These are phyloP conservation scores for Apamea sordens DNA, from an alignment of 2,888 invertebrate species.

Conservation along the genomic window DNA sequence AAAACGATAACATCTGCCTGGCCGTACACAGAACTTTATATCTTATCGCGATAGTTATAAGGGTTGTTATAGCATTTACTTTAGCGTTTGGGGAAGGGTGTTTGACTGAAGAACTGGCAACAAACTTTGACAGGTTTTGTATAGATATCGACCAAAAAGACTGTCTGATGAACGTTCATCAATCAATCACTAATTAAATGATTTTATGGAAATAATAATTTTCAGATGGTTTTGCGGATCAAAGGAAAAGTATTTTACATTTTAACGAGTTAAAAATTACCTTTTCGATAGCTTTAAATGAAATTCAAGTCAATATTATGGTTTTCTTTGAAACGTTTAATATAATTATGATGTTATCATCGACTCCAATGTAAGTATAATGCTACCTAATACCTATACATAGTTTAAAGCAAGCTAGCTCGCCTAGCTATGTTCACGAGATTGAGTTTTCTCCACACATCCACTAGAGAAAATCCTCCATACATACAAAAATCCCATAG, in stretches of 20 bases:
- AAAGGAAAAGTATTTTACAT: constrained; percentile 44
- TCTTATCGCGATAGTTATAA: accelerated
- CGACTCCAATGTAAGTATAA: neutral
- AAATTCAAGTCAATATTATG: neutral
- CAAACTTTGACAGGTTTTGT: constrained; percentile 75
- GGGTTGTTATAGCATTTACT: constrained; percentile 8
- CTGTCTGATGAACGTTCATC: constrained; percentile 72
- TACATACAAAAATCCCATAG: neutral
- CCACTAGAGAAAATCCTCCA: too few species aligned
- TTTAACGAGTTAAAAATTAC: constrained; percentile 48
- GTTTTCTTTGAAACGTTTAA: neutral
- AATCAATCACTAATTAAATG: constrained; percentile 71
- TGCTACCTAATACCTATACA: too few species aligned
- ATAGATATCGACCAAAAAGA: constrained; percentile 67
- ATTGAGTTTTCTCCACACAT: too few species aligned
- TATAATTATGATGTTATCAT: neutral
- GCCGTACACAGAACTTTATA: constrained; percentile 12
- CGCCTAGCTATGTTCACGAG: too few species aligned
- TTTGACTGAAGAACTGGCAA: constrained; percentile 64
- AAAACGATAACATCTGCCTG: constrained; percentile 56
- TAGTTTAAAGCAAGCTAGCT: too few species aligned
- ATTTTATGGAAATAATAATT: constrained; percentile 62
- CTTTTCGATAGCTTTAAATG: constrained; percentile 13
- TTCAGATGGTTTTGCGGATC: constrained; percentile 49
- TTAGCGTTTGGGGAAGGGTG: constrained; percentile 43